phyloP scores from a whole-genome alignment of 2,888 invertebrate genomes.

The Cerastis leucographa region DNA sequence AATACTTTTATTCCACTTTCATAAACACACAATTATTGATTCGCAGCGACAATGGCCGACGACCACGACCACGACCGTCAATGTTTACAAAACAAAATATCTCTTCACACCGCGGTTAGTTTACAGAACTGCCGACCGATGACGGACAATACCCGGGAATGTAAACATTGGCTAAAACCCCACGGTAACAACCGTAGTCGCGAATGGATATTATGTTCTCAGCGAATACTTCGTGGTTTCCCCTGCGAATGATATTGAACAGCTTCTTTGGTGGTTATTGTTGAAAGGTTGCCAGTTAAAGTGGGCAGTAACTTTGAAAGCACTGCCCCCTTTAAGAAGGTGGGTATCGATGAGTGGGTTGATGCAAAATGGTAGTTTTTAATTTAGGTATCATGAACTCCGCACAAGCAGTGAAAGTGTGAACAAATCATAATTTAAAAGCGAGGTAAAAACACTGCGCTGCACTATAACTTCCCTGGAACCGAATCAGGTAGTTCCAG shows the following conservation, averaged over 20 bases:
- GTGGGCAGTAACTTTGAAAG: slow-evolving; percentile 30
- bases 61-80: neutral
- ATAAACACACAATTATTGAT: slow-evolving; percentile 43
- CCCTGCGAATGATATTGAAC: slow-evolving; percentile 59
- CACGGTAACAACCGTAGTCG: slow-evolving; percentile 53
- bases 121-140: slow-evolving; percentile 64
- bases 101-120: slow-evolving; percentile 60
- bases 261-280: slow-evolving; percentile 27
- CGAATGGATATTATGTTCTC: slow-evolving; percentile 59
- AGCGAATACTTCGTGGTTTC: slow-evolving; percentile 52
- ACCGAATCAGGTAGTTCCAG: neutral
- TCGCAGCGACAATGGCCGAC: slow-evolving; percentile 45
- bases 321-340: slow-evolving; percentile 29
- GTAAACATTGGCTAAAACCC: slow-evolving; percentile 65
- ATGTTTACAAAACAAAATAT: slow-evolving; percentile 66
- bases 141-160: slow-evolving; percentile 72
- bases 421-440: neutral
- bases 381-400: neutral
- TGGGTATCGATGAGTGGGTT: neutral
- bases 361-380: slow-evolving; percentile 8
- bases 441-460: neutral
- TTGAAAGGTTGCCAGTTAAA: slow-evolving; percentile 25
- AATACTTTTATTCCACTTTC: neutral
- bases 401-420: neutral
- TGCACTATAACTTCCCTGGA: no score